phyloP scores from a whole-genome alignment of 2,888 invertebrate genomes.

The Iselma pallidipennis region DNA sequence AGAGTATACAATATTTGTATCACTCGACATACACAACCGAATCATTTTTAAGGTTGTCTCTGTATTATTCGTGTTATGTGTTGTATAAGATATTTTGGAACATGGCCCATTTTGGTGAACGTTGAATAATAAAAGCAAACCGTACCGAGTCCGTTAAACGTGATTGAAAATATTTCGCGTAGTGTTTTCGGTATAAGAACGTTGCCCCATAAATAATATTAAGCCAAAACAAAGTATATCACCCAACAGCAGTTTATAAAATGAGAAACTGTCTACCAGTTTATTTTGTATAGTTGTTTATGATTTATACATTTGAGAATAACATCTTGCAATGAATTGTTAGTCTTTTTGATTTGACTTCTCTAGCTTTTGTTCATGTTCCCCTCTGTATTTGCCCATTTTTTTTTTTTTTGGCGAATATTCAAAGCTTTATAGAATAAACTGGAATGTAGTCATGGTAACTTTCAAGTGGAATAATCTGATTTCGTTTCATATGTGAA shows the following conservation, averaged over 20 bases:
- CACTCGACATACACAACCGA: background rate
- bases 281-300: slow-evolving; percentile 19
- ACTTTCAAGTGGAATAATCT: slow-evolving; percentile 25
- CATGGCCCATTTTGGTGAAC: slow-evolving; percentile 1
- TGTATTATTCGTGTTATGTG: background rate
- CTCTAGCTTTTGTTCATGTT: slow-evolving; percentile 1
- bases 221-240: slow-evolving; percentile 21
- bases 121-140: slow-evolving; percentile 12
- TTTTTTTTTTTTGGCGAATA: background rate
- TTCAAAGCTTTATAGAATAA: slow-evolving; percentile 8
- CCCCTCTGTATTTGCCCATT: background rate
- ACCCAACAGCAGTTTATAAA: slow-evolving; percentile 22
- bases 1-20: no score
- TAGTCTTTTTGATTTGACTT: slow-evolving; percentile 17
- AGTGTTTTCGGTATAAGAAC: slow-evolving; percentile 10
- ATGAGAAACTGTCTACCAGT: slow-evolving; percentile 16
- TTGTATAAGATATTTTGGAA: background rate
- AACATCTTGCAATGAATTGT: slow-evolving; percentile 23
- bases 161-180: slow-evolving; percentile 16
- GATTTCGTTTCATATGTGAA: slow-evolving; percentile 25
- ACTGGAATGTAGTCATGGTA: slow-evolving; percentile 24
- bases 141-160: slow-evolving; percentile 7
- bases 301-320: slow-evolving; percentile 21
- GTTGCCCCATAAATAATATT: slow-evolving; percentile 18
- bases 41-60: background rate